Evolutionary conservation across 2,797 vertebrate genomes (phyloP).

Genomic region (Arrhamphus sclerolepis): DNA sequence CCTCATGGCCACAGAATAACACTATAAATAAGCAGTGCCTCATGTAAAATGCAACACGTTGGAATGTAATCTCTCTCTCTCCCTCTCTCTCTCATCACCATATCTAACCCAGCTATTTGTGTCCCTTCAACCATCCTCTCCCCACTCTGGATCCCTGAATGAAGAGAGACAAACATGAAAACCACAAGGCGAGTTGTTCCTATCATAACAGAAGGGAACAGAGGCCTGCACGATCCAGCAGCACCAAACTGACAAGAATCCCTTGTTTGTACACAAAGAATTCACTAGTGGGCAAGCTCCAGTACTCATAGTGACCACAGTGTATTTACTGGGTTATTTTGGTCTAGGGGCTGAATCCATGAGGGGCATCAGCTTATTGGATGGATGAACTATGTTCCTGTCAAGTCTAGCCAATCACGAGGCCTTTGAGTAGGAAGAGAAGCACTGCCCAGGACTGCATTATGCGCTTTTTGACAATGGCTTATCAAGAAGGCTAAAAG

Average conservation of each 20-base stretch:
- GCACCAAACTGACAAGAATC: conserved; percentile 65
- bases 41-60: neutral
- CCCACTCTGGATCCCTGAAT: conserved; percentile 20
- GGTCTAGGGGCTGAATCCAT: conserved; percentile 67
- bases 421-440: conserved; percentile 49
- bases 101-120: conserved; percentile 6
- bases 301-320: conserved; percentile 74
- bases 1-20: too few species aligned
- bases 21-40: too few species aligned
- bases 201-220: conserved; percentile 61
- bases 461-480: conserved; percentile 65
- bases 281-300: conserved; percentile 62
- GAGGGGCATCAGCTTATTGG: conserved; percentile 66
- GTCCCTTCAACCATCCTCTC: conserved; percentile 5
- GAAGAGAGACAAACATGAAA: conserved; percentile 46
- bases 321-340: conserved; percentile 83
- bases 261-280: conserved; percentile 79
- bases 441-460: conserved; percentile 62
- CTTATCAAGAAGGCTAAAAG: conserved; percentile 26
- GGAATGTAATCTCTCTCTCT: conserved; percentile 8
- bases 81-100: conserved; percentile 1
- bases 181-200: conserved; percentile 48
- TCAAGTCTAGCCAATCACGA: conserved; percentile 58
- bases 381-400: conserved; percentile 50
- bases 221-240: conserved; percentile 58